These are phyloP conservation scores for Illadopsis cleaveri DNA, from an alignment of 2,113 vertebrate species.

Conservation along the genomic window DNA sequence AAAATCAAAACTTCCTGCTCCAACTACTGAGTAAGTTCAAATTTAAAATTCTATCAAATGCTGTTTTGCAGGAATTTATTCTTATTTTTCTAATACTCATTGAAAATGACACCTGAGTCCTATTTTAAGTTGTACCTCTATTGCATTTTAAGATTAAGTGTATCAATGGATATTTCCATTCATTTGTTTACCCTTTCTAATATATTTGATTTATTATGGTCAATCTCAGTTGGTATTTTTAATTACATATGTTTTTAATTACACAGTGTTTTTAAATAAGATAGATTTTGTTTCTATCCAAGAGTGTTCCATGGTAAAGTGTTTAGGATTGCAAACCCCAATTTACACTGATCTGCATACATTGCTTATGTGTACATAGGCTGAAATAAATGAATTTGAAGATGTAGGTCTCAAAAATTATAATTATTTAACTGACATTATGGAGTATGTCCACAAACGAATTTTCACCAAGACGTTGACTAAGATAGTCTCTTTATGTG, in stretches of 20 bases:
- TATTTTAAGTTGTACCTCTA: background rate
- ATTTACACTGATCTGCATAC: background rate
- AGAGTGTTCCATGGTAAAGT: background rate
- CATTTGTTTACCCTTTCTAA: background rate
- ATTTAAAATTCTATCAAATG: background rate
- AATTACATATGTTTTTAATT: background rate
- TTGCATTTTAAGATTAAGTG: background rate
- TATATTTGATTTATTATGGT: background rate
- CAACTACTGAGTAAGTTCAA: slow-evolving; percentile 87
- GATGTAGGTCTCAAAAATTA: background rate
- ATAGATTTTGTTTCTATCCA: background rate
- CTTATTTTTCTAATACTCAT: background rate
- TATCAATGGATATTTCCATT: background rate
- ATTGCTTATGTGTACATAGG: background rate
- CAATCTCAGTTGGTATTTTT: background rate
- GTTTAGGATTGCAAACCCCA: background rate
- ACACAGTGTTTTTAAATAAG: background rate
- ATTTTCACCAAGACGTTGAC: background rate
- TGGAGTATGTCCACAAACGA: background rate
- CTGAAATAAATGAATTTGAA: background rate
- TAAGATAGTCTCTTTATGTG: background rate
- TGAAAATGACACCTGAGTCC: background rate
- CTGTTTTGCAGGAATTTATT: background rate
- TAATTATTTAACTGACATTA: background rate
- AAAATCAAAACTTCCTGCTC: slow-evolving; percentile 77